Evolutionary conservation across 2,888 invertebrate species (phyloP).

Genomic region (Harpalus rubripes): DNA sequence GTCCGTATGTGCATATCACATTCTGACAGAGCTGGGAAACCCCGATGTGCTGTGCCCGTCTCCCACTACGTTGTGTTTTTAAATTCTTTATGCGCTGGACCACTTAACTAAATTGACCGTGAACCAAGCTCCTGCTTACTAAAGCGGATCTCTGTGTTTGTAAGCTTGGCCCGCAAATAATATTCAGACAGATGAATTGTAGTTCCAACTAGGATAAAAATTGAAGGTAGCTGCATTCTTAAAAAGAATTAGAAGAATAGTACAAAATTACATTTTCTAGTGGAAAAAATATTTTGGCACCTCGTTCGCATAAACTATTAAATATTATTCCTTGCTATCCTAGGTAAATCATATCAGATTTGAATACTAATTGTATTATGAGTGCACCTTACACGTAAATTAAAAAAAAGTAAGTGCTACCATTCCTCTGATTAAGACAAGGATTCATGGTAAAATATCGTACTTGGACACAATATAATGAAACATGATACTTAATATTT

Average conservation of each 20-base stretch:
- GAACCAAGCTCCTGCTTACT: conserved; percentile 47
- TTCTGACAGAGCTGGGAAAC: background rate
- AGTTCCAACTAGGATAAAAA: background rate
- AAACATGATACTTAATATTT: no score
- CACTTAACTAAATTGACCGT: conserved; percentile 66
- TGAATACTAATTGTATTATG: no score
- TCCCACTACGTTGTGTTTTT: conserved; percentile 58
- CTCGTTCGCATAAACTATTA: no score
- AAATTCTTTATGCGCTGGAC: conserved; percentile 63
- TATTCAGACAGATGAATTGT: conserved; percentile 10
- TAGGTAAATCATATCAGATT: no score
- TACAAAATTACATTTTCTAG: no score
- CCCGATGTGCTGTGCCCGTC: background rate
- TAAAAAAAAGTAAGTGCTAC: no score
- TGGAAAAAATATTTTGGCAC: no score
- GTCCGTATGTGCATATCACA: conserved; percentile 40
- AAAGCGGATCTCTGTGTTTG: background rate
- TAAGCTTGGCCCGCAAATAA: conserved; percentile 2
- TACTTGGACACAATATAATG: no score
- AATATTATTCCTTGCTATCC: no score
- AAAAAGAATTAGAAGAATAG: background rate
- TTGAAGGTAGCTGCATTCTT: background rate
- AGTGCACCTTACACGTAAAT: no score
- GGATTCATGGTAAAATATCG: no score
- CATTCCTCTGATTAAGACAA: no score